A percentile compares a stretch with the other conserved stretches of the same genome.
These are phyloP conservation scores for Brachyptera putata DNA, from an alignment of 2,888 invertebrate species.

Conservation along the genomic window DNA sequence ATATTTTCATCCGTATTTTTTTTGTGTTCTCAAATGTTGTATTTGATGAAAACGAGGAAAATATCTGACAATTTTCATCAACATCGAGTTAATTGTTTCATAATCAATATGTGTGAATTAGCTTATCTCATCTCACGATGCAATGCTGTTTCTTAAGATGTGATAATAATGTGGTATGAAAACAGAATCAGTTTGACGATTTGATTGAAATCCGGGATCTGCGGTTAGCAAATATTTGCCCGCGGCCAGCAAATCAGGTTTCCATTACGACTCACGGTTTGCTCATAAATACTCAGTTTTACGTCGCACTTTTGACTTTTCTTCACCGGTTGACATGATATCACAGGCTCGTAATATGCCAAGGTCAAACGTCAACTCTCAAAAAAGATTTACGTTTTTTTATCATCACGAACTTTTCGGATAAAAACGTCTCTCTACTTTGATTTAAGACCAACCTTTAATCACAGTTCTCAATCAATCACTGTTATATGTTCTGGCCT, in stretches of 20 bases:
- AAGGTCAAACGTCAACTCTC: conserved; percentile 23
- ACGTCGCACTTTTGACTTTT: conserved; percentile 10
- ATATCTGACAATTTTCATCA: too few species aligned
- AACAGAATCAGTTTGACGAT: neutral
- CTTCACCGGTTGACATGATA: conserved; percentile 19
- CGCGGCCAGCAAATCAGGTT: conserved; percentile 24
- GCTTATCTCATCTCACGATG: neutral
- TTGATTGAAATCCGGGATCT: conserved; percentile 4
- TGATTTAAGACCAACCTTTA: conserved; percentile 30
- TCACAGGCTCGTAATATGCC: conserved; percentile 26
- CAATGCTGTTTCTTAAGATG: neutral
- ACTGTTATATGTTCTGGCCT: neutral
- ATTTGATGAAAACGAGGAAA: too few species aligned
- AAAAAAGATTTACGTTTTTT: conserved; percentile 14
- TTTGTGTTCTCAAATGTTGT: too few species aligned
- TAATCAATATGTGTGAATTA: too few species aligned
- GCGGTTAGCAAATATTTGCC: conserved; percentile 3
- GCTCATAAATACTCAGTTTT: conserved; percentile 26
- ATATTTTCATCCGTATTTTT: too few species aligned
- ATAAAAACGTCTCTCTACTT: conserved; percentile 24
- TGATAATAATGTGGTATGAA: neutral
- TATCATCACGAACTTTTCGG: conserved; percentile 18
- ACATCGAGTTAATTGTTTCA: too few species aligned
- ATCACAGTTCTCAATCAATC: conserved; percentile 27
- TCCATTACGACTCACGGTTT: conserved; percentile 18